These are phyloP conservation scores for Tetropium fuscum DNA, from an alignment of 2,888 invertebrate species.

Conservation along the genomic window DNA sequence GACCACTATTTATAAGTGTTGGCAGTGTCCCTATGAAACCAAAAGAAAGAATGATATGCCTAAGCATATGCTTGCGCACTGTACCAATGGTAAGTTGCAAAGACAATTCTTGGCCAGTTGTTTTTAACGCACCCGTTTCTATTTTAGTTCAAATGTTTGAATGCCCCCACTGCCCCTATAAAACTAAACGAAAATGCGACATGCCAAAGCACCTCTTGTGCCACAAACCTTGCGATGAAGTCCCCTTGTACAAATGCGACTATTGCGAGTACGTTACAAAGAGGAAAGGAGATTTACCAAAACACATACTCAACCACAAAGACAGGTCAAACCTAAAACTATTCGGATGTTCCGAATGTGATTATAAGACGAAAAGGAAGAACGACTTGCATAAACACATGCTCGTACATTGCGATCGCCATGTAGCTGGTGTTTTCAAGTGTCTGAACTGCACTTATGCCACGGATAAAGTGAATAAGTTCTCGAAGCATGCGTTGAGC, in stretches of 20 bases:
- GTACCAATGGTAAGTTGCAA: slow-evolving; percentile 36
- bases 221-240: slow-evolving; percentile 34
- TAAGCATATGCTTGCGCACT: slow-evolving; percentile 49
- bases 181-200: slow-evolving; percentile 44
- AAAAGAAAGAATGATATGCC: slow-evolving; percentile 51
- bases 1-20: slow-evolving; percentile 44
- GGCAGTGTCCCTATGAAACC: slow-evolving; percentile 47
- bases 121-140: too few relatives aligned
- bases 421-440: slow-evolving; percentile 42
- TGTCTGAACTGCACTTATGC: slow-evolving; percentile 47
- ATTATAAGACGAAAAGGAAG: slow-evolving; percentile 40
- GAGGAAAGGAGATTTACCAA: slow-evolving; percentile 44
- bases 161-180: slow-evolving; percentile 44
- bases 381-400: slow-evolving; percentile 50
- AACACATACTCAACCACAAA: slow-evolving; percentile 40
- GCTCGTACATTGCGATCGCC: slow-evolving; percentile 45
- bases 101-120: background rate
- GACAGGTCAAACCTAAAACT: slow-evolving; percentile 26
- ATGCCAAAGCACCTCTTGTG: slow-evolving; percentile 43
- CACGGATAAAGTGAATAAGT: slow-evolving; percentile 40
- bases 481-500: slow-evolving; percentile 47
- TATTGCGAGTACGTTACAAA: slow-evolving; percentile 47
- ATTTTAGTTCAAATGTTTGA: slow-evolving; percentile 30
- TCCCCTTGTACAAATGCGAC: slow-evolving; percentile 40
- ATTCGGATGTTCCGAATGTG: slow-evolving; percentile 39